Evolutionary conservation across 1,140 invertebrate genomes (phyloP).

Genomic region (Hestina assimilis): DNA sequence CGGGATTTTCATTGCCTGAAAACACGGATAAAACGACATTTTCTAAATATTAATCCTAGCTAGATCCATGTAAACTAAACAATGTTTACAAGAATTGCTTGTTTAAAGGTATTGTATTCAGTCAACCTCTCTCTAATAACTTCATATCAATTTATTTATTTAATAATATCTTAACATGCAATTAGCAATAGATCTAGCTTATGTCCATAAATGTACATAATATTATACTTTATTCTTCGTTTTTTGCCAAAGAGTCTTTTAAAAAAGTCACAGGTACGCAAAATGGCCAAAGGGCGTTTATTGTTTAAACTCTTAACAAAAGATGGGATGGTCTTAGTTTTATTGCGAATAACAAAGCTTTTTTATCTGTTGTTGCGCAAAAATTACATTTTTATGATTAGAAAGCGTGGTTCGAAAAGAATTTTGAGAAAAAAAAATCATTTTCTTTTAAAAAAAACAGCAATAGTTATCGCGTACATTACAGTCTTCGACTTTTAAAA

Average conservation of each 20-base stretch:
- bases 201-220: too few relatives aligned
- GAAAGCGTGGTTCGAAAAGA: background rate
- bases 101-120: too few relatives aligned
- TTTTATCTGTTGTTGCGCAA: conserved; percentile 8
- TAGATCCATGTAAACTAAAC: too few relatives aligned
- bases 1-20: too few relatives aligned
- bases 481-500: too few relatives aligned
- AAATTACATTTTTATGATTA: conserved; percentile 1
- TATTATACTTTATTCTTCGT: background rate
- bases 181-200: too few relatives aligned
- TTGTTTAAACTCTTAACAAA: conserved; percentile 8
- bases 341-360: conserved; percentile 12
- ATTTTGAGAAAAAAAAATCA: background rate
- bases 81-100: too few relatives aligned
- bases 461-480: background rate
- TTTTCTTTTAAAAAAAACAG: background rate
- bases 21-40: too few relatives aligned
- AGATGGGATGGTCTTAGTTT: background rate
- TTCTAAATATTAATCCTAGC: too few relatives aligned
- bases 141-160: too few relatives aligned
- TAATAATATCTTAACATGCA: too few relatives aligned
- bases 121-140: too few relatives aligned
- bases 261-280: conserved; percentile 10
- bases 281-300: background rate
- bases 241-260: conserved; percentile 3